phyloP scores from a whole-genome alignment of 2,113 vertebrate species.

The Crypturellus undulatus region DNA sequence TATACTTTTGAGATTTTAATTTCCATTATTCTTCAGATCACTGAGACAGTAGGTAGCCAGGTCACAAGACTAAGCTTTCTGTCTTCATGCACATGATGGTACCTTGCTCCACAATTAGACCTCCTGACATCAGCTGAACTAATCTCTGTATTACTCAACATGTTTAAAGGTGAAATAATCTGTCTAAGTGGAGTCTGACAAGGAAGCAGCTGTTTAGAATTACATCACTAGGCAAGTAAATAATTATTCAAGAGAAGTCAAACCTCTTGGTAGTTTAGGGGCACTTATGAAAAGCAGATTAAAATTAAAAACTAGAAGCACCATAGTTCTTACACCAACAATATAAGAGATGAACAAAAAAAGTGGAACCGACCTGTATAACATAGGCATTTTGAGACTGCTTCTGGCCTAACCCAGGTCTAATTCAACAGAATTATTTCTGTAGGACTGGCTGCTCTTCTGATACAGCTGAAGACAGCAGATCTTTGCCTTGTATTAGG shows the following conservation, averaged over 20 bases:
- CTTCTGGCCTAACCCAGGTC: not conserved
- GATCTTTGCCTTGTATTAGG: not conserved
- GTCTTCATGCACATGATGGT: not conserved
- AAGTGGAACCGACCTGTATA: not conserved
- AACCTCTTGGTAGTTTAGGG: not conserved
- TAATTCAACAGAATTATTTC: not conserved
- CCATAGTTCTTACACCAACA: not conserved
- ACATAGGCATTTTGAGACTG: not conserved
- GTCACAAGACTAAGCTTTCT: conserved; percentile 21
- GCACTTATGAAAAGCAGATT: not conserved
- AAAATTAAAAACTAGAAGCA: not conserved
- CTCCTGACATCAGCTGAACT: conserved; percentile 11
- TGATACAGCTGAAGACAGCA: not conserved
- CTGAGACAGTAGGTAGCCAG: not conserved
- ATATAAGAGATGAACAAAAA: not conserved
- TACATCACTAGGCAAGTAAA: not conserved
- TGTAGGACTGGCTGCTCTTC: not conserved
- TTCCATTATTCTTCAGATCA: not conserved
- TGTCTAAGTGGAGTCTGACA: not conserved
- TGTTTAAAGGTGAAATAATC: conserved; percentile 33
- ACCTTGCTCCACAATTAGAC: not conserved
- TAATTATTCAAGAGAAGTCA: not conserved
- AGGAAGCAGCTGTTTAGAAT: not conserved
- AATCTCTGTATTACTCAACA: conserved; percentile 7
- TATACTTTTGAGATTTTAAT: not conserved